Percentiles rank a stretch among this genome's conserved stretches.
Evolutionary conservation across 2,888 invertebrate genomes (phyloP).

Genomic region (Capitulum mitella): DNA sequence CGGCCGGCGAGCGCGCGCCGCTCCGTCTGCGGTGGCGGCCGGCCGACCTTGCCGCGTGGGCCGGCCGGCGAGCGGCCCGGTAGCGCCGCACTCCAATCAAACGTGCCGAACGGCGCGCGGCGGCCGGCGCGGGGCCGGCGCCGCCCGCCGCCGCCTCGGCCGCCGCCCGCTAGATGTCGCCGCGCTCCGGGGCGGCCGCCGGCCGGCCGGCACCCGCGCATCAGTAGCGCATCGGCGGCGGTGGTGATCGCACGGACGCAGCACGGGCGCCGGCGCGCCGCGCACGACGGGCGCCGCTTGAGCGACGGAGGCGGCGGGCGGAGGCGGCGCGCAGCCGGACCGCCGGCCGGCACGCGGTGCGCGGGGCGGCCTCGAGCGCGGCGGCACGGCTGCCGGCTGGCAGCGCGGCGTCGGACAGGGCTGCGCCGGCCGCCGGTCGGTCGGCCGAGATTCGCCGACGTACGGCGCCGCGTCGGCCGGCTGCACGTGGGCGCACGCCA

Average conservation of each 20-base stretch:
- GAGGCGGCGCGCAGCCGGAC: not conserved
- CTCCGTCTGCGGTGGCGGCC: too few relatives aligned
- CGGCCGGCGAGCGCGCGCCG: too few relatives aligned
- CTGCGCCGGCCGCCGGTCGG: not conserved
- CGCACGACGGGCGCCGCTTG: not conserved
- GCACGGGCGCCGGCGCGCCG: not conserved
- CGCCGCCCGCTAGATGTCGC: not conserved
- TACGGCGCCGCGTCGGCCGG: too few relatives aligned
- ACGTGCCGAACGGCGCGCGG: not conserved
- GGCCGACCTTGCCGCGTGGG: not conserved
- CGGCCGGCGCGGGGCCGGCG: not conserved
- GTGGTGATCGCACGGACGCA: too few relatives aligned
- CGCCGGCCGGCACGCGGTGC: too few relatives aligned
- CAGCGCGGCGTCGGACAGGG: too few relatives aligned
- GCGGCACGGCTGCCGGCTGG: not conserved
- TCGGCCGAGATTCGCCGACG: too few relatives aligned
- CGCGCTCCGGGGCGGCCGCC: not conserved
- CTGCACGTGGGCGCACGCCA: too few relatives aligned
- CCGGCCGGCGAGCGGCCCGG: not conserved
- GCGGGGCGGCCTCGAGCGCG: not conserved
- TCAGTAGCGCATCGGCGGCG: not conserved
- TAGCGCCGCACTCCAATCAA: not conserved
- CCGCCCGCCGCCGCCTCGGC: not conserved
- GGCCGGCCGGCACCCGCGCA: not conserved
- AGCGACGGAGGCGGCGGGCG: not conserved